These are phyloP conservation scores for Laterallus jamaicensis DNA, from an alignment of 2,113 vertebrate species.

Conservation along the genomic window DNA sequence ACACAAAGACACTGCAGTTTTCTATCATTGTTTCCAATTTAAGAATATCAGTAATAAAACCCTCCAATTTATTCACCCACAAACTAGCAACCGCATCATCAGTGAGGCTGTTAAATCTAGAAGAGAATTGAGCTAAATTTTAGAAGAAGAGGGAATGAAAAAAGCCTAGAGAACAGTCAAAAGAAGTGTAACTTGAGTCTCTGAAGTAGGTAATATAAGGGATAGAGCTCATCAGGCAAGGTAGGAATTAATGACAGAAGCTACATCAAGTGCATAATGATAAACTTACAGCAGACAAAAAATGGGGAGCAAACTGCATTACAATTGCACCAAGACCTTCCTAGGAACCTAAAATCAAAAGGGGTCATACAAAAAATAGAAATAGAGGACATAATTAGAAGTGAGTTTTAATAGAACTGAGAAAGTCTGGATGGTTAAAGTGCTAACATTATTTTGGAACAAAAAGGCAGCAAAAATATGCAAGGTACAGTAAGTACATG, in stretches of 20 bases:
- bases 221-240: neutral
- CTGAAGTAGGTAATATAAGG: neutral
- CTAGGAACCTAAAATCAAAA: neutral
- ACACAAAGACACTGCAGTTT: conserved; percentile 22
- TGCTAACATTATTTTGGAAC: neutral
- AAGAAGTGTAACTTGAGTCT: neutral
- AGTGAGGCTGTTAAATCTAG: neutral
- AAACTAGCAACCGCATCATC: conserved; percentile 6
- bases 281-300: neutral
- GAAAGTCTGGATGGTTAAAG: neutral
- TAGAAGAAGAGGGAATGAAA: neutral
- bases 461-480: neutral
- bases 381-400: neutral
- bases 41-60: conserved; percentile 31
- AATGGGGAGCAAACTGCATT: neutral
- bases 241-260: neutral
- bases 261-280: neutral
- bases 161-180: neutral
- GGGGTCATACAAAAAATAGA: neutral
- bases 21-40: conserved; percentile 45
- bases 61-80: conserved; percentile 42
- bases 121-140: neutral
- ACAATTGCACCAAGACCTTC: neutral
- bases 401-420: neutral
- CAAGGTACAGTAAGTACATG: neutral